Evolutionary conservation across 2,113 vertebrate genomes (phyloP), one percentile per base, ranked within the genome.

Genomic region (Sardina pilchardus): DNA sequence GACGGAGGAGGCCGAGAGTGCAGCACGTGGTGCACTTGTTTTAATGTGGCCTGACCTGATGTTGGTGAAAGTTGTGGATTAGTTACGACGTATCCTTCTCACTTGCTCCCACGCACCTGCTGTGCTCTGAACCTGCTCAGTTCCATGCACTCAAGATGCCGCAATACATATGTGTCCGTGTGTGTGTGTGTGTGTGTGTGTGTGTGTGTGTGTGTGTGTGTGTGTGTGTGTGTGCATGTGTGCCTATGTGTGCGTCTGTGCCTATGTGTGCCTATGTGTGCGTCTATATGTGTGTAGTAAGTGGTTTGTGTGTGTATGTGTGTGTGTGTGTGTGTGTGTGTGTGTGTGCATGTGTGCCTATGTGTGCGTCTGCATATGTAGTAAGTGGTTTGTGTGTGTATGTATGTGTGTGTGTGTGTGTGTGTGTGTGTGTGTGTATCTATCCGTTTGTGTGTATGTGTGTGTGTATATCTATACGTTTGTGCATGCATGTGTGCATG

Each of bases 41-140:
- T 86, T 88, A 91, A 90, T 92, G 87, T 83, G 56, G 89, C 81
- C 85, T 90, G 89, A 91, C 88, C 86, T 86, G 6, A 85, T 83
- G 39, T 86, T 85, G 85, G 90, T 84, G 81, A 88, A 88, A 88
- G 90, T 86, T 81, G 82, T 81, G 78, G 83, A 91, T 91, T 88
- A 92, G 88, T 84, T 30, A 84, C 83, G 59, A 83, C 81, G 88
- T 81, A 88, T 87, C 17, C 59, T 36, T 85, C 42, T 87, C 59
- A n/a, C 10, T 84, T 56, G 86, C 89, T 84, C 83, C 83, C 83
- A 85, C 71, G 87, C 85, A 81, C 85, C 87, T 88, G 78, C 80
- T 82, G 26, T 82, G 88, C 83, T 81, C 82, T 56, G n/a, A 78
- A 30, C 71, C 71, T 16, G 5, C 30, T 14, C 71, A 17, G 14